Evolutionary conservation across 23 tunicate species (phyloP).

Genomic region (Trididemnum clinides): DNA sequence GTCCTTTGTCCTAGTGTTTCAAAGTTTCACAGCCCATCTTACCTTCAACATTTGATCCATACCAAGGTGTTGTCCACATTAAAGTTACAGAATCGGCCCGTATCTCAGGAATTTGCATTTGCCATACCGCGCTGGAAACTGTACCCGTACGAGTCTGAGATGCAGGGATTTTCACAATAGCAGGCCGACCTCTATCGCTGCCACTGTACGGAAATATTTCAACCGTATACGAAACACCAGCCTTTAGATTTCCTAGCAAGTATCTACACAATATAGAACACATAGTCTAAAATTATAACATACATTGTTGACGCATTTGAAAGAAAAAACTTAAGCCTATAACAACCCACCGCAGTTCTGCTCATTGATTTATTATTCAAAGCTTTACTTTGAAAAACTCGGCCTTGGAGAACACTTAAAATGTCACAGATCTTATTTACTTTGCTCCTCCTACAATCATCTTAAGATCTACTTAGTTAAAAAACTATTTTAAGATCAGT

Average conservation of each 20-base stretch:
- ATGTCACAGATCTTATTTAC: too few species aligned
- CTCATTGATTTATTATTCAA: too few species aligned
- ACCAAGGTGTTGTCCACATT: conserved; percentile 23
- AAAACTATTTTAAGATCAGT: too few species aligned
- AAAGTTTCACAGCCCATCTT: background rate
- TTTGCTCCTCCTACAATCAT: too few species aligned
- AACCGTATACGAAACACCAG: conserved; percentile 37
- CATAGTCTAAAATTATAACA: too few species aligned
- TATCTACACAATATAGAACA: conserved; percentile 16
- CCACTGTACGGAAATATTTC: conserved; percentile 66
- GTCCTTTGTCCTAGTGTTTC: too few species aligned
- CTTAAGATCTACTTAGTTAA: too few species aligned
- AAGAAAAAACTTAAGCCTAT: too few species aligned
- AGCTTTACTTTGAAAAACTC: too few species aligned
- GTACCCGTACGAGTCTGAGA: background rate
- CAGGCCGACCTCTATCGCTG: conserved; percentile 16
- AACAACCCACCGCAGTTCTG: too few species aligned
- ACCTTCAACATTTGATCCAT: background rate
- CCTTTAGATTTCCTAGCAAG: conserved; percentile 10
- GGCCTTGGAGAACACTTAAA: too few species aligned
- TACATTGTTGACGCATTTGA: too few species aligned
- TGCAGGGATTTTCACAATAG: conserved; percentile 51
- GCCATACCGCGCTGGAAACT: conserved; percentile 13
- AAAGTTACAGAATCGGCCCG: background rate
- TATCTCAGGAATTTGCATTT: conserved; percentile 8